Evolutionary conservation across 1,140 invertebrate genomes (phyloP), one percentile per base, ranked within the genome.

Genomic region (Bombus polaris): DNA sequence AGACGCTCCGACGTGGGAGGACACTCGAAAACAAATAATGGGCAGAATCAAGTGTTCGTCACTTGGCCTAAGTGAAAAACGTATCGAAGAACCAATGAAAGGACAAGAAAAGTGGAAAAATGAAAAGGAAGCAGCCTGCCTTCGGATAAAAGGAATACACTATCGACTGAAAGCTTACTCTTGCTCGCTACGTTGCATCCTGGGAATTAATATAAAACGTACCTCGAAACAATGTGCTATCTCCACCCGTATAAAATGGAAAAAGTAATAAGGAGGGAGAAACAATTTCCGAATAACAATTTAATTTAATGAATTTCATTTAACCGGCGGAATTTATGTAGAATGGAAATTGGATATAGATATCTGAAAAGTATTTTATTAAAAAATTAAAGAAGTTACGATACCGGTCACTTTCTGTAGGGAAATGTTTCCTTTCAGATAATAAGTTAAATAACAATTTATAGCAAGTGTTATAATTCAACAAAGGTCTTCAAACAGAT

Each of bases 21-120:
- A 37, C 42, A 25, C 65, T 80, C 65, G 65, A 71, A 70, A 70
- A 28, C 44, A 70, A 80, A 80, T 80, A 80, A 80, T 32, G 32
- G 78, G 18, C 25, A 9, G 78, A 80, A 80, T 80, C 66, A 53
- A 70, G 78, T 53, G 78, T 80, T n/a, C 77, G 13, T 80, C 65
- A 70, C 35, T 80, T 47, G 78, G n/a, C n/a, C 22, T 4, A 37
- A 70, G 65, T 10, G 39, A 44, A 42, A 9, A 25, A 18, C 32
- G 35, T 53, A 80, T 80, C 78, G 65, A 80, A 10, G n/a, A 53
- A 44, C 42, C 32, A 53, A 68, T 47, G 42, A 47, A 53, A n/a
- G 39, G 65, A 53, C 68, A 70, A 70, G 32, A 32, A 28, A 53
- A 53, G 44, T 28, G 42, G 37, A 68, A 2, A 35, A 35, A 35